A percentile compares a stretch with the other conserved stretches of the same genome.
Conservation (phyloP, 2,113 vertebrate genomes). For the Zeus faber region DNA sequence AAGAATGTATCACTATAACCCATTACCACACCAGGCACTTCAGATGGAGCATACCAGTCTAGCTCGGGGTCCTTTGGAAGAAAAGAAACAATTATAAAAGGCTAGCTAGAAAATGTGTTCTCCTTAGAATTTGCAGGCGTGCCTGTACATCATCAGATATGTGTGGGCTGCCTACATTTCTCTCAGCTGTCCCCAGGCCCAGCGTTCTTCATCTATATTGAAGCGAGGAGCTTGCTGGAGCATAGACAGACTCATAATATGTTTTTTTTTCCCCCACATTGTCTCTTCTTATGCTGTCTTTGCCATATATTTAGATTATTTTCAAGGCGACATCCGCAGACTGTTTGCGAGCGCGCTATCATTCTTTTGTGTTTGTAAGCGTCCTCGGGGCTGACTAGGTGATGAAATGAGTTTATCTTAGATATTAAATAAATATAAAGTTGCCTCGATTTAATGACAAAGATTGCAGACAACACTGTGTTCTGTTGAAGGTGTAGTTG, state of each 20-base stretch:
- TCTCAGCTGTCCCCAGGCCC: conserved; percentile 63
- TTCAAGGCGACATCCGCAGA: conserved; percentile 39
- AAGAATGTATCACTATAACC: conserved; percentile 75
- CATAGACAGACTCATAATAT: conserved; percentile 55
- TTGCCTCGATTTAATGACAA: background rate
- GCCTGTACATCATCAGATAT: conserved; percentile 73
- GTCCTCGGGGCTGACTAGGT: background rate
- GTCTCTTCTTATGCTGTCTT: conserved; percentile 48
- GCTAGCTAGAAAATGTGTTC: conserved; percentile 71
- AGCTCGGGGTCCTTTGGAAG: conserved; percentile 64
- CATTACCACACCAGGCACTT: conserved; percentile 69
- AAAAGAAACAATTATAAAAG: conserved; percentile 69
- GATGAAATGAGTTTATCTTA: conserved; percentile 9
- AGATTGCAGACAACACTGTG: no score
- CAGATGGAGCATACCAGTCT: conserved; percentile 68
- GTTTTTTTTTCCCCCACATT: conserved; percentile 50
- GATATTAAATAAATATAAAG: conserved; percentile 18
- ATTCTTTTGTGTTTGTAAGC: background rate
- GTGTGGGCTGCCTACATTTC: conserved; percentile 68
- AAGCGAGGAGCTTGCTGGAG: conserved; percentile 66
- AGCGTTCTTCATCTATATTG: conserved; percentile 65
- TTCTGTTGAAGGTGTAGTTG: no score
- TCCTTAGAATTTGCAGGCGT: conserved; percentile 73
- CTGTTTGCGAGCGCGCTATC: conserved; percentile 30
- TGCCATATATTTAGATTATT: conserved; percentile 47